Conservation (phyloP, 35 echinoderm and acorn worm genomes). For the Ophiothrix spiculata region DNA sequence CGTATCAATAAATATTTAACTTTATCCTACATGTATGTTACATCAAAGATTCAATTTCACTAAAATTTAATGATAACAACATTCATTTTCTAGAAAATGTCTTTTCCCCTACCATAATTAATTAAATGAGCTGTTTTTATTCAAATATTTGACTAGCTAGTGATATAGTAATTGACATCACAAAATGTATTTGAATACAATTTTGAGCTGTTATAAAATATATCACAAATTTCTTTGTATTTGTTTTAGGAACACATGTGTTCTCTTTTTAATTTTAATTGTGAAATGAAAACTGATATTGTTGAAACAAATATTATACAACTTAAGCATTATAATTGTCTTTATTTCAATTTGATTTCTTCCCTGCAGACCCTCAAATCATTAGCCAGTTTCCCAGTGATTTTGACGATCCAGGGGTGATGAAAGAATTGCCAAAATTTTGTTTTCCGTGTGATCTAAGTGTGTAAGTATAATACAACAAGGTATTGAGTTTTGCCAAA, state of each 20-base stretch:
- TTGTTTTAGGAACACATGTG: neutral
- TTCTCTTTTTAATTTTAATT: neutral
- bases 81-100: too few relatives aligned
- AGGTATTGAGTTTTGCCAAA: too few relatives aligned
- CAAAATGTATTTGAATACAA: neutral
- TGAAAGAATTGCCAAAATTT: conserved; percentile 87
- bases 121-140: too few relatives aligned
- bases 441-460: conserved; percentile 91
- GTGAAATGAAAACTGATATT: neutral
- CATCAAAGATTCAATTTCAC: too few relatives aligned
- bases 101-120: too few relatives aligned
- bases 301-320: neutral
- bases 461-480: conserved; percentile 42
- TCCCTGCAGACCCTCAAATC: conserved; percentile 63
- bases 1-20: too few relatives aligned
- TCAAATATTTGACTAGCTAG: too few relatives aligned
- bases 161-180: too few relatives aligned
- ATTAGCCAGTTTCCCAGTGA: conserved; percentile 57
- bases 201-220: too few relatives aligned
- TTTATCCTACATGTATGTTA: too few relatives aligned
- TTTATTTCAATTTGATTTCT: conserved; percentile 15
- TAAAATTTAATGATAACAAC: too few relatives aligned
- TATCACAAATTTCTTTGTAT: neutral
- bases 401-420: conserved; percentile 63
- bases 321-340: neutral